These are phyloP conservation scores for Lates japonicus DNA, from an alignment of 2,797 vertebrate genomes.

Conservation along the genomic window DNA sequence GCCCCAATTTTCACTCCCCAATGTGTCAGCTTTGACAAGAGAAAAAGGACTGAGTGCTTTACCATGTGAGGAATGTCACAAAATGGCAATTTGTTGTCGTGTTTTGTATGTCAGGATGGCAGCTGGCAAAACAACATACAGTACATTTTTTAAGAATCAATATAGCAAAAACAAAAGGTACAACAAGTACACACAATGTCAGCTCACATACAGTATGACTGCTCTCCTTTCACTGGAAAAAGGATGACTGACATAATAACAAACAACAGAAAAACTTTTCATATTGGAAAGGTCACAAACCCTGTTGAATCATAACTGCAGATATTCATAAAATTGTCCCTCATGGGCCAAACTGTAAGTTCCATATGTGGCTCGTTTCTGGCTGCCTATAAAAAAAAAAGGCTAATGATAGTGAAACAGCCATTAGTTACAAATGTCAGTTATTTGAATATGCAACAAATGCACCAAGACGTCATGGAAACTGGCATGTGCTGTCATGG, in stretches of 20 bases:
- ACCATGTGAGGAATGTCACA: not conserved
- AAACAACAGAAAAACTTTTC: not conserved
- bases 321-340: not conserved
- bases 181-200: not conserved
- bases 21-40: not conserved
- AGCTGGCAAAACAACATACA: not conserved
- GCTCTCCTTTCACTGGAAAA: not conserved
- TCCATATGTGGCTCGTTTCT: not conserved
- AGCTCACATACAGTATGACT: not conserved
- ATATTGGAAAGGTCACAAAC: not conserved
- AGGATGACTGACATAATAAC: not conserved
- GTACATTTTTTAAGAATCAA: not conserved
- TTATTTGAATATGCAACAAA: constrained; percentile 48
- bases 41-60: not conserved
- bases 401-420: constrained; percentile 1
- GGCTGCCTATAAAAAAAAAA: constrained; percentile 15
- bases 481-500: constrained; percentile 31
- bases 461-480: constrained; percentile 18
- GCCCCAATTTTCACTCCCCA: not conserved
- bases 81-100: not conserved
- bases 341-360: not conserved
- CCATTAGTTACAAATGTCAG: constrained; percentile 8
- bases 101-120: constrained; percentile 1
- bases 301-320: not conserved
- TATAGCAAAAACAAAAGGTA: not conserved